phyloP scores from a whole-genome alignment of 2,888 invertebrate species.

The Caenorhabditis plicata region DNA sequence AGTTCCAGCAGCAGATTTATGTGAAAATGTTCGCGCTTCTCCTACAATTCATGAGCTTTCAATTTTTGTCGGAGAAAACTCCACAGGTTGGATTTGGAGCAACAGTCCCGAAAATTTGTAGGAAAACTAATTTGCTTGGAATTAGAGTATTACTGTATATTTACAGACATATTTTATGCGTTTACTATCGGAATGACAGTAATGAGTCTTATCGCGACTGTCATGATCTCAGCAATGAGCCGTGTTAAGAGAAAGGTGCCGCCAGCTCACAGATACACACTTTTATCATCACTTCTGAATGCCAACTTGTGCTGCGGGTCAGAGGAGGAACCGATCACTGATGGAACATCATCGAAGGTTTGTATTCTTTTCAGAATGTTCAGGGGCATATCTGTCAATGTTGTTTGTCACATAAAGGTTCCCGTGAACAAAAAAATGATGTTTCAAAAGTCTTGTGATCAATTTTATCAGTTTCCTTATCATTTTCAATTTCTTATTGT shows the following conservation, averaged over 20 bases:
- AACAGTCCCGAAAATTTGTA: constrained; percentile 57
- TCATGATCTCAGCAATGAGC: constrained; percentile 52
- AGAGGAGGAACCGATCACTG: constrained; percentile 48
- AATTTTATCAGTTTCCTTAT: no score
- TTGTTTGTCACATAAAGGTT: constrained; percentile 1
- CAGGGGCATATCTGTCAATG: not conserved
- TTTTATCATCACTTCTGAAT: constrained; percentile 52
- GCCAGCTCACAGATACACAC: constrained; percentile 56
- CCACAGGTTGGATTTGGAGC: constrained; percentile 57
- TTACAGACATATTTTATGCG: constrained; percentile 59
- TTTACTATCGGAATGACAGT: constrained; percentile 57
- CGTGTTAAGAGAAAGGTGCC: constrained; percentile 52
- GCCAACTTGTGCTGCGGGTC: constrained; percentile 54
- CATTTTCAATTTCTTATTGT: no score
- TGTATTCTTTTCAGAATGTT: constrained; percentile 1
- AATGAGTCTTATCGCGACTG: constrained; percentile 54
- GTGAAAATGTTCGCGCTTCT: constrained; percentile 62
- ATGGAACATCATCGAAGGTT: constrained; percentile 53
- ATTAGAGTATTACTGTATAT: not conserved
- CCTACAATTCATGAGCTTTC: constrained; percentile 61
- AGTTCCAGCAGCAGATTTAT: constrained; percentile 53
- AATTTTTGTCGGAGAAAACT: constrained; percentile 56
- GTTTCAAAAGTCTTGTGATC: no score
- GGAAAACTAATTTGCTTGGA: constrained; percentile 11
- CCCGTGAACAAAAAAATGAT: no score